These are phyloP conservation scores for Platycercus adscitus DNA, from an alignment of 2,113 vertebrate species.

Conservation along the genomic window DNA sequence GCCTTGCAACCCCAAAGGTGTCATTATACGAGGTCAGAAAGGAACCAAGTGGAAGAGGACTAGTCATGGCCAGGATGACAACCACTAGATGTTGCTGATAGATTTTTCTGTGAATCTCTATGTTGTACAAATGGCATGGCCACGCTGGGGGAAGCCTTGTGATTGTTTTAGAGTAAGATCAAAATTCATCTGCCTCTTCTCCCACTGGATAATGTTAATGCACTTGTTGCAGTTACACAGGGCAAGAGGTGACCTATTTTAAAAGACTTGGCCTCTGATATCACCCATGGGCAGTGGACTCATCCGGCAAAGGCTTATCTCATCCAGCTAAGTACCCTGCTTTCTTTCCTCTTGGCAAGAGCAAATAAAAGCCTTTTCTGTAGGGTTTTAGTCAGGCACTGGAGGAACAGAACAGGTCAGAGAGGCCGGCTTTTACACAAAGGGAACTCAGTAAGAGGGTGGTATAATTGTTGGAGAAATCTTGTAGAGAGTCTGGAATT, in stretches of 20 bases:
- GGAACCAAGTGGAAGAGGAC: accelerated
- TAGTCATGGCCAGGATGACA: not conserved
- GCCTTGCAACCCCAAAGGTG: not conserved
- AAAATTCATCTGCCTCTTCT: constrained; percentile 1
- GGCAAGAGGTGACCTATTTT: constrained; percentile 22
- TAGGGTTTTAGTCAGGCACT: not conserved
- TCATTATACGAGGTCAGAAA: not conserved
- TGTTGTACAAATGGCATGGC: not conserved
- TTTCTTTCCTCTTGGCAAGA: not conserved
- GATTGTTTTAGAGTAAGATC: not conserved
- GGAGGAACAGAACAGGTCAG: not conserved
- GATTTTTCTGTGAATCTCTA: not conserved
- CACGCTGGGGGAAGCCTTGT: not conserved
- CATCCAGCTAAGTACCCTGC: not conserved
- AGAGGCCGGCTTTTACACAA: not conserved
- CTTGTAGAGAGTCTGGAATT: not conserved
- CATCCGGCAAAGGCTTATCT: not conserved
- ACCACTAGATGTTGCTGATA: not conserved
- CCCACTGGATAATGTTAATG: constrained; percentile 32
- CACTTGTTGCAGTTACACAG: not conserved
- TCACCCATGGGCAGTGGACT: not conserved
- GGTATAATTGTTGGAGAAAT: not conserved
- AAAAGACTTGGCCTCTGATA: not conserved
- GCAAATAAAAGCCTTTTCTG: constrained; percentile 17
- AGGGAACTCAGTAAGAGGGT: not conserved